Conservation (phyloP, 2,797 vertebrate genomes). For the Buphagus erythrorhynchus region DNA sequence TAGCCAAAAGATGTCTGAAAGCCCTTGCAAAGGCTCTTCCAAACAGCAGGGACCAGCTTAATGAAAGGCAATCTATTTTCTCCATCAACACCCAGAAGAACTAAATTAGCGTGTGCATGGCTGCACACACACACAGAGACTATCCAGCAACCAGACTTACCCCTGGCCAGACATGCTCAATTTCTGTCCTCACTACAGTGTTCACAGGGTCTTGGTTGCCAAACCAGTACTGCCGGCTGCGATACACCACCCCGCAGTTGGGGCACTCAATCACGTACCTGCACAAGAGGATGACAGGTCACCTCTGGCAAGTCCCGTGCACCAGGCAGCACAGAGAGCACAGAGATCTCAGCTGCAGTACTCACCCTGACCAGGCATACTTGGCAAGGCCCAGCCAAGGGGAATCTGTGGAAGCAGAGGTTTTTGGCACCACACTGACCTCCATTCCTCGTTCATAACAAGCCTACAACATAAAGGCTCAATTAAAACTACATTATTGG, state of each 20-base stretch:
- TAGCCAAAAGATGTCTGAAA: background rate
- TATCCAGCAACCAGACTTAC: conserved; percentile 75
- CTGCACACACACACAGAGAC: background rate
- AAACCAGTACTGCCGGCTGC: conserved; percentile 98
- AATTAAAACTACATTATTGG: background rate
- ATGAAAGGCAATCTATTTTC: background rate
- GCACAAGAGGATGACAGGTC: background rate
- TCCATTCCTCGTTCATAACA: conserved; percentile 97
- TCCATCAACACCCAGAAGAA: background rate
- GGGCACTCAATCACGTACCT: conserved; percentile 98
- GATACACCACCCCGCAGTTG: conserved; percentile 94
- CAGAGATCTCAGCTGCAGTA: background rate
- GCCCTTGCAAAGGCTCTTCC: background rate
- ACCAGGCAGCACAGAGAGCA: background rate
- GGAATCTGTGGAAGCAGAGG: conserved; percentile 96
- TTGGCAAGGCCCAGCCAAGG: conserved; percentile 98
- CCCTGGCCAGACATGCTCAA: conserved; percentile 97
- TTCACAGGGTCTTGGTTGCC: conserved; percentile 99
- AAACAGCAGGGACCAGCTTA: background rate
- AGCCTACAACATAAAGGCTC: conserved; percentile 77
- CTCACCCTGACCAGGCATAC: conserved; percentile 99
- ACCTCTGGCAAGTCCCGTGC: background rate
- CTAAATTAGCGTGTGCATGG: background rate
- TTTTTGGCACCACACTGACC: conserved; percentile 97
- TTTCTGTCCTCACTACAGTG: conserved; percentile 96